Conservation (phyloP, 2,888 invertebrate genomes). For the Conistra vaccinii region DNA sequence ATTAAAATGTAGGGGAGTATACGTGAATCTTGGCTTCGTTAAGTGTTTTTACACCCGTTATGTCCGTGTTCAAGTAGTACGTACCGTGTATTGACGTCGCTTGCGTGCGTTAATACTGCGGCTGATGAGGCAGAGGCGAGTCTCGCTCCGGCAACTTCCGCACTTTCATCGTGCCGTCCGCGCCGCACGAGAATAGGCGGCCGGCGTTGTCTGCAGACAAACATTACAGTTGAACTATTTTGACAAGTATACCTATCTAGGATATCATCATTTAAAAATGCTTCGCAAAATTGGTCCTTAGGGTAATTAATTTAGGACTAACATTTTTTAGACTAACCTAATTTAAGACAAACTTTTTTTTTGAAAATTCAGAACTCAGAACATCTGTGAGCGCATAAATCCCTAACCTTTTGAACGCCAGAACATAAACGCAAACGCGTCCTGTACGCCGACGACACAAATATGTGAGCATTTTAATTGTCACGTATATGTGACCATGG, state of each 20-base stretch:
- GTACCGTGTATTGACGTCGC: constrained; percentile 38
- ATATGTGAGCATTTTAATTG: no score
- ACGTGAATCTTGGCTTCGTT: not conserved
- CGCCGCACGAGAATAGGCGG: constrained; percentile 99
- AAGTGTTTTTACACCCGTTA: not conserved
- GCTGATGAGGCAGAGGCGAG: constrained; percentile 79
- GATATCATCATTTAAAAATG: not conserved
- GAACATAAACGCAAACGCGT: no score
- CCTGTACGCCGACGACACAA: no score
- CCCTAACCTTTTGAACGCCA: no score
- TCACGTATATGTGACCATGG: no score
- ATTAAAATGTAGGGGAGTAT: no score
- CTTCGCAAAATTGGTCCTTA: not conserved
- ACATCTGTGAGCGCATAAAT: no score
- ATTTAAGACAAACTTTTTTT: not conserved
- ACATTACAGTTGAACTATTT: not conserved
- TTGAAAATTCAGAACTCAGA: not conserved
- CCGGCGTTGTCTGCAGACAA: constrained; percentile 93
- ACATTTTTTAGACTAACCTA: no score
- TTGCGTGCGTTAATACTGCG: constrained; percentile 75
- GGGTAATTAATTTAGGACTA: no score
- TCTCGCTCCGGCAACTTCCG: constrained; percentile 96
- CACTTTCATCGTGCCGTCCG: constrained; percentile 99
- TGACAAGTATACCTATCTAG: not conserved
- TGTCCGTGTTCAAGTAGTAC: not conserved